Percentiles rank a stretch among this genome's conserved stretches.
These are phyloP conservation scores for Euura saliciscinereae DNA, from an alignment of 1,140 invertebrate species.

Conservation along the genomic window DNA sequence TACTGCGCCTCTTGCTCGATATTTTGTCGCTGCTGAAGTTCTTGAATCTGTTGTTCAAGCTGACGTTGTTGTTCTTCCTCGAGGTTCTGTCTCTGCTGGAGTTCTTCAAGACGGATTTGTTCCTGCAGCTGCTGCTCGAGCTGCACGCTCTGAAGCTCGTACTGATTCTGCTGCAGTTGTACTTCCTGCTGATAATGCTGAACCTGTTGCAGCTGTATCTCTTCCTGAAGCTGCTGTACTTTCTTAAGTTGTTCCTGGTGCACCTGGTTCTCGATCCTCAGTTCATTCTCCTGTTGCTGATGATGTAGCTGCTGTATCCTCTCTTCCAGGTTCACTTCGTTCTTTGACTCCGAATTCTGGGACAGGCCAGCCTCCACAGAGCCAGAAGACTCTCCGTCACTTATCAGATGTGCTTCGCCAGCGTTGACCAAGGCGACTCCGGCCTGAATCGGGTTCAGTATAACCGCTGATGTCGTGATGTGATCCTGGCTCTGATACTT, in stretches of 20 bases:
- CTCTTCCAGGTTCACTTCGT: neutral
- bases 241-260: neutral
- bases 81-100: neutral
- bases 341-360: neutral
- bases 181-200: conserved; percentile 4
- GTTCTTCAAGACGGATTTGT: neutral
- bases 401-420: conserved; percentile 35
- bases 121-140: conserved; percentile 9
- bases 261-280: neutral
- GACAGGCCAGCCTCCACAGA: neutral
- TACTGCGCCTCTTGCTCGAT: conserved; percentile 34
- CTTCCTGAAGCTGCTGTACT: conserved; percentile 9
- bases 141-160: neutral
- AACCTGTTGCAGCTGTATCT: conserved; percentile 6
- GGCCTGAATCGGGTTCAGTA: conserved; percentile 57
- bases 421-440: conserved; percentile 53
- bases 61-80: neutral
- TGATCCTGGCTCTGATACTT: conserved; percentile 1
- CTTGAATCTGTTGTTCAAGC: neutral
- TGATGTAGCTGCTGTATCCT: conserved; percentile 7
- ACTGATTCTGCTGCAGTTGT: conserved; percentile 7
- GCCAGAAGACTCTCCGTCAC: neutral
- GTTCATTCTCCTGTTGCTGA: neutral
- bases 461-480: conserved; percentile 38
- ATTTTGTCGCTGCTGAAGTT: conserved; percentile 15